Conservation (phyloP, 2,113 vertebrate species). For the Raja brachyura region DNA sequence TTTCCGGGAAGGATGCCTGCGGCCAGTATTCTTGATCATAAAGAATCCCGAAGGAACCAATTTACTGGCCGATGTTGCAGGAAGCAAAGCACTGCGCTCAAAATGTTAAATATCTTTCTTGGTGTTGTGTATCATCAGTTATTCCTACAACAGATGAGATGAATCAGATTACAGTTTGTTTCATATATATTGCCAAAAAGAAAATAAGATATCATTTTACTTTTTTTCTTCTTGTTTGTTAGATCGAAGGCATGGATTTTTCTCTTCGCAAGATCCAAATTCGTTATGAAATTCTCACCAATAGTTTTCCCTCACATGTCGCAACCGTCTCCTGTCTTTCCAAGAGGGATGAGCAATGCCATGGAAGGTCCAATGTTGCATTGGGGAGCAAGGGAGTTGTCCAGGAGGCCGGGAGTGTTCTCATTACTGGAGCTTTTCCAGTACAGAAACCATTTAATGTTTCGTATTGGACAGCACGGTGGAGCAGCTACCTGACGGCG, state of each 20-base stretch:
- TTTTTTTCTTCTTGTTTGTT: background rate
- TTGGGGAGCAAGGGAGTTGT: background rate
- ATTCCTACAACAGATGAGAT: background rate
- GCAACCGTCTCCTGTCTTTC: background rate
- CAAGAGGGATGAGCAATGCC: background rate
- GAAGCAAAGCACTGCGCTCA: background rate
- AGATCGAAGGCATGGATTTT: background rate
- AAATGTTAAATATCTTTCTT: background rate
- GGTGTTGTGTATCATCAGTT: background rate
- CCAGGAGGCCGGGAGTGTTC: too few relatives aligned
- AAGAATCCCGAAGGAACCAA: background rate
- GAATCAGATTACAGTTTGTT: constrained; percentile 1
- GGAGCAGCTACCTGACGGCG: too few relatives aligned
- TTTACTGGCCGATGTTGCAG: background rate
- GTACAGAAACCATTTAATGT: background rate
- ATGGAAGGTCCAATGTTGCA: background rate
- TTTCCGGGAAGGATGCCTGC: background rate
- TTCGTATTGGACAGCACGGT: background rate
- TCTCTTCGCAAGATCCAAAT: background rate
- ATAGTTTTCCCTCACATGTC: too few relatives aligned
- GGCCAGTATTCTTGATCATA: background rate
- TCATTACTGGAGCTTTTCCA: too few relatives aligned
- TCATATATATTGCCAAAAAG: background rate
- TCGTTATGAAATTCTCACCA: too few relatives aligned
- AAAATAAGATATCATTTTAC: background rate